These are phyloP conservation scores for Stenoptilia bipunctidactyla DNA, from an alignment of 2,888 invertebrate genomes.

Conservation along the genomic window DNA sequence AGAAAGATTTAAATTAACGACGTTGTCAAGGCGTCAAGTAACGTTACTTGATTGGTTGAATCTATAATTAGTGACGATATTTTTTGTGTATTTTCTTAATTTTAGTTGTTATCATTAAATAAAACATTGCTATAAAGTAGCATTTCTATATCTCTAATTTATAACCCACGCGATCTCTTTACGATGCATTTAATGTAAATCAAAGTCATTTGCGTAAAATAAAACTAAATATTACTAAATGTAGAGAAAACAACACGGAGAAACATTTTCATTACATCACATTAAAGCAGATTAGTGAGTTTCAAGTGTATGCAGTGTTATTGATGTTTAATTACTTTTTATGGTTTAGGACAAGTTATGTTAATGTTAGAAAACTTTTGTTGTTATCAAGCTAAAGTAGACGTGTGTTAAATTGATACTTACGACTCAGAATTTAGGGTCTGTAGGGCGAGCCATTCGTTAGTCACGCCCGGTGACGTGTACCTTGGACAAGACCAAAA, in stretches of 20 bases:
- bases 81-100: too few relatives aligned
- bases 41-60: constrained; percentile 7
- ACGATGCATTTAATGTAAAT: constrained; percentile 1
- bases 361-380: constrained; percentile 57
- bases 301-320: constrained; percentile 47
- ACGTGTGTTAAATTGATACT: constrained; percentile 54
- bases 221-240: not conserved
- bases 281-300: constrained; percentile 60
- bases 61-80: too few relatives aligned
- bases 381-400: constrained; percentile 36
- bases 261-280: constrained; percentile 31
- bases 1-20: constrained; percentile 5
- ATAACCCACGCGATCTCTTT: not conserved
- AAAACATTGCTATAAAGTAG: too few relatives aligned
- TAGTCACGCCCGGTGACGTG: constrained; percentile 70
- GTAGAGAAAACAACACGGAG: not conserved
- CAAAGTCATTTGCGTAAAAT: not conserved
- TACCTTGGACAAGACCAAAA: constrained; percentile 72
- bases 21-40: constrained; percentile 5
- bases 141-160: too few relatives aligned
- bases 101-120: too few relatives aligned
- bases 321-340: constrained; percentile 63
- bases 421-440: constrained; percentile 70
- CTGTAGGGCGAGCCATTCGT: constrained; percentile 72
- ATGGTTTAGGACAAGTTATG: constrained; percentile 57